These are phyloP conservation scores for Phenganax stokvisi DNA, from an alignment of 92 coral and sea anemone species.

Conservation along the genomic window DNA sequence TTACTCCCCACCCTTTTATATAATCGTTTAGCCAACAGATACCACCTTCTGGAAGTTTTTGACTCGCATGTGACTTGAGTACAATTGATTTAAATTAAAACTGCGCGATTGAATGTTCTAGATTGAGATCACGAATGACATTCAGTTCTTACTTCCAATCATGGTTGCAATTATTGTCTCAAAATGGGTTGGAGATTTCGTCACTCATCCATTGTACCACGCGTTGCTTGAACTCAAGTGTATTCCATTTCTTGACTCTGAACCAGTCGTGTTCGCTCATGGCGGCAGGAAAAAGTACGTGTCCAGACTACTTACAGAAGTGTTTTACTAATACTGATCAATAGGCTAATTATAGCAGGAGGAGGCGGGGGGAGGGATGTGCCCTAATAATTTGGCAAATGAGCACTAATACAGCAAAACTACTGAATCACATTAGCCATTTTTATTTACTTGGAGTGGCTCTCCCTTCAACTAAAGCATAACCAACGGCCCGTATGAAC, in stretches of 20 bases:
- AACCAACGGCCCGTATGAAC: too few relatives aligned
- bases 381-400: too few relatives aligned
- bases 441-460: too few relatives aligned
- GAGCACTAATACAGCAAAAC: too few relatives aligned
- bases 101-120: slow-evolving; percentile 6
- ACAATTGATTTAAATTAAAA: background rate
- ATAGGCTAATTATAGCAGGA: too few relatives aligned
- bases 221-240: slow-evolving; percentile 94
- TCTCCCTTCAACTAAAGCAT: too few relatives aligned
- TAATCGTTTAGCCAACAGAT: too few relatives aligned
- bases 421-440: background rate
- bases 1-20: too few relatives aligned
- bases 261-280: slow-evolving; percentile 78
- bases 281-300: slow-evolving; percentile 77
- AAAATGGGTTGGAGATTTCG: slow-evolving; percentile 99
- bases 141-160: slow-evolving; percentile 91
- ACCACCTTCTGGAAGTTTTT: too few relatives aligned
- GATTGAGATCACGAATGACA: slow-evolving; percentile 99
- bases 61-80: background rate
- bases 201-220: slow-evolving; percentile 94
- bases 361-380: too few relatives aligned
- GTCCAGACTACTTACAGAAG: background rate
- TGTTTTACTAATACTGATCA: too few relatives aligned
- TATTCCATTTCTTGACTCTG: slow-evolving; percentile 92
- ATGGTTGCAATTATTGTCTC: slow-evolving; percentile 99